phyloP scores from a whole-genome alignment of 2,113 vertebrate genomes.

The Phylloscopus trochilus region DNA sequence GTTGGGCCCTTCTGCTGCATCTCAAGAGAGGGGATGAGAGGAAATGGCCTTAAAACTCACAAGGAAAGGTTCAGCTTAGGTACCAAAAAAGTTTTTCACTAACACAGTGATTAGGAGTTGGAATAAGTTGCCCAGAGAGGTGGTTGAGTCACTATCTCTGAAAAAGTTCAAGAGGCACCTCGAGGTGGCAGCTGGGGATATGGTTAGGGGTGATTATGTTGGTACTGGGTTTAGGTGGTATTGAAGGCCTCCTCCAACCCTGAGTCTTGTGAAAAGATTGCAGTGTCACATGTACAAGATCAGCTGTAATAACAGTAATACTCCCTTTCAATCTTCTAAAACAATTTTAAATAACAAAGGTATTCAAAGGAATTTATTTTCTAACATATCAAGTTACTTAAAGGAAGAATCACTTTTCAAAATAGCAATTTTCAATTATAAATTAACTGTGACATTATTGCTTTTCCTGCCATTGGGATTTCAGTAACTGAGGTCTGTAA shows the following conservation, averaged over 20 bases:
- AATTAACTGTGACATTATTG: conserved; percentile 61
- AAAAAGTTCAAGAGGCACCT: not conserved
- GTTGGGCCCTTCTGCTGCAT: not conserved
- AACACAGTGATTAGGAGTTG: no score
- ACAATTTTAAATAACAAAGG: conserved; percentile 56
- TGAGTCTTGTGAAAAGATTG: not conserved
- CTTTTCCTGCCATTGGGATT: conserved; percentile 18
- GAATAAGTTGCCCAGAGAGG: not conserved
- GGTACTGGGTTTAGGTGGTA: not conserved
- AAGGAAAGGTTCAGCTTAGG: not conserved
- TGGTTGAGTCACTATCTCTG: not conserved
- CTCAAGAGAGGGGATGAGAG: not conserved
- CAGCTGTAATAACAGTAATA: not conserved
- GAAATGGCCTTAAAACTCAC: not conserved
- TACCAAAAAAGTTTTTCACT: not conserved
- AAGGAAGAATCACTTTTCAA: conserved; percentile 36
- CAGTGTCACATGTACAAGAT: not conserved
- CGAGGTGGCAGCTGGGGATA: not conserved
- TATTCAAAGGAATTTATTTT: conserved; percentile 25
- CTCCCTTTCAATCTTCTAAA: conserved; percentile 34
- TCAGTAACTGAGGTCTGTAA: conserved; percentile 17
- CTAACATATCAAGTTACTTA: conserved; percentile 30
- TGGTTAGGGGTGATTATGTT: not conserved
- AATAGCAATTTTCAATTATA: conserved; percentile 42
- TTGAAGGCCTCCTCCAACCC: not conserved